A percentile compares a stretch with the other conserved stretches of the same genome.
phyloP scores from a whole-genome alignment of 2,113 vertebrate genomes.

The Cranoglanis bouderius region DNA sequence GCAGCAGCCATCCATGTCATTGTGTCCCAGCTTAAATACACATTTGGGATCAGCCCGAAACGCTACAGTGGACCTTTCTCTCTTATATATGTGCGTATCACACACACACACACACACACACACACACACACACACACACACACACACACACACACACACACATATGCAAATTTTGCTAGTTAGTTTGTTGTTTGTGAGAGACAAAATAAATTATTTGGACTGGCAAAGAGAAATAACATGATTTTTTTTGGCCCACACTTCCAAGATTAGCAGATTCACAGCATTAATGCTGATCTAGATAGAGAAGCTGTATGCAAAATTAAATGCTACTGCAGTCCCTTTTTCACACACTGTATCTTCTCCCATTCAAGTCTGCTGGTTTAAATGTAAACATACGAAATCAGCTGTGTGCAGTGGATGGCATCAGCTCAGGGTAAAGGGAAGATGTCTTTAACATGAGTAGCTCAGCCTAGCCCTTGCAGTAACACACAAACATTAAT shows the following conservation, averaged over 20 bases:
- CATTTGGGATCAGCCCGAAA: slow-evolving; percentile 76
- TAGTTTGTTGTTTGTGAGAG: too few relatives aligned
- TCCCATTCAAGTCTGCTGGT: too few relatives aligned
- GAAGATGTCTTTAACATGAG: background rate
- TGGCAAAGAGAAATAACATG: too few relatives aligned
- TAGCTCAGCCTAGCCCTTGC: background rate
- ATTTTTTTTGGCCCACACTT: too few relatives aligned
- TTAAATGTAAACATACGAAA: background rate
- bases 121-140: background rate
- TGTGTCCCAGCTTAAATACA: slow-evolving; percentile 90
- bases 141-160: slow-evolving; percentile 9
- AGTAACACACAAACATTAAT: background rate
- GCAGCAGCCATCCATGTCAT: slow-evolving; percentile 88
- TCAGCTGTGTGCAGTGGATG: background rate
- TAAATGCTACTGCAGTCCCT: too few relatives aligned
- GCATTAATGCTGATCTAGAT: too few relatives aligned
- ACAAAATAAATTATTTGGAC: too few relatives aligned
- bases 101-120: background rate
- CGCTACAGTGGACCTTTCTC: slow-evolving; percentile 81
- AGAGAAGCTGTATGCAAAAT: too few relatives aligned
- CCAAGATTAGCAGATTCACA: too few relatives aligned
- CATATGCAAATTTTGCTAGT: background rate
- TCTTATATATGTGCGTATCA: slow-evolving; percentile 81
- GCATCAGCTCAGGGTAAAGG: background rate
- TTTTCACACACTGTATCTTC: too few relatives aligned